phyloP scores from a whole-genome alignment of 2,113 vertebrate genomes.

The Malurus melanocephalus region DNA sequence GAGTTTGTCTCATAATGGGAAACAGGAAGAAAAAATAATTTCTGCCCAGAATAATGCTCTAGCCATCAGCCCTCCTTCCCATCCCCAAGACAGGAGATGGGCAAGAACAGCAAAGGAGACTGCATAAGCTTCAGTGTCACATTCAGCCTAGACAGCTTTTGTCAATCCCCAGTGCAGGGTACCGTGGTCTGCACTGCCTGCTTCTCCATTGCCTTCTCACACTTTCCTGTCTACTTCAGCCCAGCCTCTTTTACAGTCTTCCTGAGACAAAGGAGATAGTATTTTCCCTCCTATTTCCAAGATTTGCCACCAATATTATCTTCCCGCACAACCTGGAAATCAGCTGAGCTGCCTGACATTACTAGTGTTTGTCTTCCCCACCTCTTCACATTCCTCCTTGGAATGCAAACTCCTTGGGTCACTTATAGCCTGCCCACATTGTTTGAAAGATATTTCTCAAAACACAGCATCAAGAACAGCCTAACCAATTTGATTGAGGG shows the following conservation, averaged over 20 bases:
- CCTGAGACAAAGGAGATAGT: neutral
- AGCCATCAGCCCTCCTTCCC: neutral
- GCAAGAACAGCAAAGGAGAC: neutral
- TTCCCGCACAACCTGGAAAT: neutral
- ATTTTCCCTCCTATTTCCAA: neutral
- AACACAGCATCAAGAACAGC: neutral
- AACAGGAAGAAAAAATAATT: neutral
- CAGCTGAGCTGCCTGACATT: neutral
- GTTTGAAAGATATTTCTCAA: neutral
- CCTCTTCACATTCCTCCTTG: neutral
- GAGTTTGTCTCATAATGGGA: neutral
- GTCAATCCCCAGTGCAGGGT: accelerated
- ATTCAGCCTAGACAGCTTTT: neutral
- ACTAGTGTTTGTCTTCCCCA: neutral
- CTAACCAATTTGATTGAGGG: neutral
- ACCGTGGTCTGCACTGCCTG: neutral
- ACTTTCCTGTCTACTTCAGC: neutral
- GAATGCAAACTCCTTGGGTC: neutral
- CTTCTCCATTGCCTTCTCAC: neutral
- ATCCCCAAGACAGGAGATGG: neutral
- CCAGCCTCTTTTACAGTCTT: accelerated
- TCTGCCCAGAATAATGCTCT: accelerated
- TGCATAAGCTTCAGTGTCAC: neutral
- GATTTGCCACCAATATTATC: neutral
- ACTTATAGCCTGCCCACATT: neutral